These are phyloP conservation scores for Elachura formosa DNA, from an alignment of 2,113 vertebrate genomes.

Conservation along the genomic window DNA sequence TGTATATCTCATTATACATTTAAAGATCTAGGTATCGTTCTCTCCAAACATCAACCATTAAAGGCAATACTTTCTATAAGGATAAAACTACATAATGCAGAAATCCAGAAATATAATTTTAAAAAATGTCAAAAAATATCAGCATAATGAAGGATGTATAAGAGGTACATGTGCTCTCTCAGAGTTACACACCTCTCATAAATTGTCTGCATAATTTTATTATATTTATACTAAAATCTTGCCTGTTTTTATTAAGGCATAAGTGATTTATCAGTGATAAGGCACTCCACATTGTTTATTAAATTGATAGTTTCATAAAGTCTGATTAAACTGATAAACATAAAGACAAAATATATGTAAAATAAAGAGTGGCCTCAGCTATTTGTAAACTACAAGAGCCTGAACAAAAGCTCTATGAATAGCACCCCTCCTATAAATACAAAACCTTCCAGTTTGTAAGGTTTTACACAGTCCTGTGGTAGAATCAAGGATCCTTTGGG, in stretches of 20 bases:
- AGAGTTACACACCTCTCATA: not conserved
- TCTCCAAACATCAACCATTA: not conserved
- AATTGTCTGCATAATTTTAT: not conserved
- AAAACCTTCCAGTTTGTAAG: not conserved
- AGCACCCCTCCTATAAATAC: not conserved
- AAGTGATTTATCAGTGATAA: not conserved
- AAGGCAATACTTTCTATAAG: not conserved
- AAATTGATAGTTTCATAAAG: not conserved
- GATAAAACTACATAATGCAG: not conserved
- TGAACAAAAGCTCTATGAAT: not conserved
- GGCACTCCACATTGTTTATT: not conserved
- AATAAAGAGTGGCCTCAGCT: not conserved
- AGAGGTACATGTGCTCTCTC: not conserved
- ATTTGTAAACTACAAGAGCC: not conserved
- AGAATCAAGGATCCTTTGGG: not conserved
- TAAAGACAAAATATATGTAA: not conserved
- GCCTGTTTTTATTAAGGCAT: not conserved
- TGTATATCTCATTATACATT: not conserved
- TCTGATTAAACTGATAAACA: too few species aligned
- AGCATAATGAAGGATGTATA: not conserved
- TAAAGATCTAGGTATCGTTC: not conserved
- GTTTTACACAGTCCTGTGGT: not conserved
- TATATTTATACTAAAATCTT: not conserved
- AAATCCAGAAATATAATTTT: not conserved
- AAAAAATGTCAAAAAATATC: not conserved